These are phyloP conservation scores for Chrysopa pallens DNA, from an alignment of 1,140 invertebrate genomes.

Conservation along the genomic window DNA sequence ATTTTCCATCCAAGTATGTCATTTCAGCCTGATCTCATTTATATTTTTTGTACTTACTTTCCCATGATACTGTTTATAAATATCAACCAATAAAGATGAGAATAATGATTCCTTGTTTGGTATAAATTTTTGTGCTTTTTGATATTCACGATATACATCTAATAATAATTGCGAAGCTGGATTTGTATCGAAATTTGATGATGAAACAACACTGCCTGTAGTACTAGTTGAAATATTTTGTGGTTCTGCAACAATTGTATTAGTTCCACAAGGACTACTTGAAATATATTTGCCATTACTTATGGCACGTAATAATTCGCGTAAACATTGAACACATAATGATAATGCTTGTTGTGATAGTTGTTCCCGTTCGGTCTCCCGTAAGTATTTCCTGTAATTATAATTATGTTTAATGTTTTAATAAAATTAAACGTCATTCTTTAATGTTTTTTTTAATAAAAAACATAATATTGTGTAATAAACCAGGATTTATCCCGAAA, in stretches of 20 bases:
- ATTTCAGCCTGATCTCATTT: too few relatives aligned
- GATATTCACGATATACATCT: slow-evolving; percentile 42
- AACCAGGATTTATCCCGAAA: too few relatives aligned
- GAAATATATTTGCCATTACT: not conserved
- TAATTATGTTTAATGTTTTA: too few relatives aligned
- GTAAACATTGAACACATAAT: slow-evolving; percentile 42
- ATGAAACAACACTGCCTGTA: not conserved
- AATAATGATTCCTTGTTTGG: slow-evolving; percentile 33
- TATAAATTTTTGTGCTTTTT: slow-evolving; percentile 36
- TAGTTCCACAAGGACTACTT: not conserved
- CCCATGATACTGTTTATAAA: slow-evolving; percentile 32
- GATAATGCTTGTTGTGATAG: slow-evolving; percentile 54
- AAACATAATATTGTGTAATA: too few relatives aligned
- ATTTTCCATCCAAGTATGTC: too few relatives aligned
- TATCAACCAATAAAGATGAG: slow-evolving; percentile 35
- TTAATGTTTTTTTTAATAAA: too few relatives aligned
- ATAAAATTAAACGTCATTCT: too few relatives aligned
- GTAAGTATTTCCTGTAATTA: slow-evolving; percentile 54
- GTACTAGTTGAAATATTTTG: not conserved
- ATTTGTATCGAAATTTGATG: slow-evolving; percentile 3
- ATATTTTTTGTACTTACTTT: slow-evolving; percentile 16
- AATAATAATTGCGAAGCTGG: slow-evolving; percentile 25
- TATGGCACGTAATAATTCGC: slow-evolving; percentile 21
- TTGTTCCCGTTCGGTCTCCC: slow-evolving; percentile 60
- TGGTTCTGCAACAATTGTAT: slow-evolving; percentile 6